Percentiles rank a stretch among this genome's conserved stretches.
These are phyloP conservation scores for Gymnocephalus cernua DNA, from an alignment of 2,113 vertebrate genomes.

Conservation along the genomic window DNA sequence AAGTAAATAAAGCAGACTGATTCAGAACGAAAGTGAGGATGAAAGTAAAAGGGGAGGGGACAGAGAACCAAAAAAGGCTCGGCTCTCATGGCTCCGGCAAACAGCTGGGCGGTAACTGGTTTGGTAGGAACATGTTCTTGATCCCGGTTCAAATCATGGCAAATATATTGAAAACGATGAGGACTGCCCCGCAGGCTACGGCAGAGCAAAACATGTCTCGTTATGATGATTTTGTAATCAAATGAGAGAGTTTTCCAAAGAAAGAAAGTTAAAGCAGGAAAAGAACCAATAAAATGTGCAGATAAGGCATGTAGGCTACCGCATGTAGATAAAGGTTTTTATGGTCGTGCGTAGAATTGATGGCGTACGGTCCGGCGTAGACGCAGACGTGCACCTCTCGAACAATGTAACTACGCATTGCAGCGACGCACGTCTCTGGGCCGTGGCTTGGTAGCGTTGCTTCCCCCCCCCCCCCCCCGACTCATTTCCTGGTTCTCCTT, in stretches of 20 bases:
- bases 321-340: neutral
- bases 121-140: neutral
- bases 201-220: neutral
- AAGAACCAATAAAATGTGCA: neutral
- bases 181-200: neutral
- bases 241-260: neutral
- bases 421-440: too few relatives aligned
- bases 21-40: neutral
- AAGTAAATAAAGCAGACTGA: neutral
- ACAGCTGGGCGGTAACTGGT: neutral
- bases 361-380: too few relatives aligned
- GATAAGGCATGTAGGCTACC: neutral
- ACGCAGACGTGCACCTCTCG: too few relatives aligned
- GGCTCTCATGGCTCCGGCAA: neutral
- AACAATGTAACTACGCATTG: too few relatives aligned
- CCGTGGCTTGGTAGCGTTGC: too few relatives aligned
- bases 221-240: conserved; percentile 1
- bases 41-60: conserved; percentile 32
- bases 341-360: too few relatives aligned
- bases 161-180: conserved; percentile 1
- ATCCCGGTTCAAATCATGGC: neutral
- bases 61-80: neutral
- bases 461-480: too few relatives aligned
- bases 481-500: too few relatives aligned
- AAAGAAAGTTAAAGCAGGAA: neutral